Evolutionary conservation across 2,888 invertebrate species (phyloP).

Genomic region (Drosophila nigricruria): DNA sequence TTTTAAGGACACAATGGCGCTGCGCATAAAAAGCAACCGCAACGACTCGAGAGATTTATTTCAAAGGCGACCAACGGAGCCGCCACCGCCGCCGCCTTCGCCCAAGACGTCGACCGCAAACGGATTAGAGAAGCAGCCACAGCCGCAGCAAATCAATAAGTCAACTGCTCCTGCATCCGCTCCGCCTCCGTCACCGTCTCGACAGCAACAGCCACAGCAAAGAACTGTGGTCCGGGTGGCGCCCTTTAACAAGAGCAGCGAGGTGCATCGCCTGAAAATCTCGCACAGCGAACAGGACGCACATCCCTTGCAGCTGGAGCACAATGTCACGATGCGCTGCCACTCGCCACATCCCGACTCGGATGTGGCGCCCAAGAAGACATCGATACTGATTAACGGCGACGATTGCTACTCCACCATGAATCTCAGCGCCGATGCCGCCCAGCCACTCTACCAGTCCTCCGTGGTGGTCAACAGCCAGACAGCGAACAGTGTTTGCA

Average conservation of each 20-base stretch:
- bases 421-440: conserved; percentile 88
- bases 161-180: conserved; percentile 5
- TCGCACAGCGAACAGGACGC: conserved; percentile 86
- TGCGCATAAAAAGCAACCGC: conserved; percentile 89
- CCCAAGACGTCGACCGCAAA: conserved; percentile 73
- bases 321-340: conserved; percentile 39
- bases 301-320: conserved; percentile 31
- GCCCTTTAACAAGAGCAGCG: conserved; percentile 83
- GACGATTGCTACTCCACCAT: conserved; percentile 91
- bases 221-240: conserved; percentile 86
- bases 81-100: conserved; percentile 86
- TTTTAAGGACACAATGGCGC: conserved; percentile 92
- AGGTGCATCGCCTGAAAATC: conserved; percentile 87
- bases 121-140: conserved; percentile 69
- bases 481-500: conserved; percentile 88
- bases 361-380: conserved; percentile 86
- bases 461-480: conserved; percentile 88
- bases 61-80: conserved; percentile 85
- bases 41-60: conserved; percentile 89
- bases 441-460: conserved; percentile 89
- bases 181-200: background rate
- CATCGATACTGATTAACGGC: conserved; percentile 91
- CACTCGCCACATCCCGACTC: conserved; percentile 15
- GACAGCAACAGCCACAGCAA: conserved; percentile 47
- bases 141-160: conserved; percentile 78